Conservation (phyloP, 2,113 vertebrate genomes). For the Melanerpes aurifrons region DNA sequence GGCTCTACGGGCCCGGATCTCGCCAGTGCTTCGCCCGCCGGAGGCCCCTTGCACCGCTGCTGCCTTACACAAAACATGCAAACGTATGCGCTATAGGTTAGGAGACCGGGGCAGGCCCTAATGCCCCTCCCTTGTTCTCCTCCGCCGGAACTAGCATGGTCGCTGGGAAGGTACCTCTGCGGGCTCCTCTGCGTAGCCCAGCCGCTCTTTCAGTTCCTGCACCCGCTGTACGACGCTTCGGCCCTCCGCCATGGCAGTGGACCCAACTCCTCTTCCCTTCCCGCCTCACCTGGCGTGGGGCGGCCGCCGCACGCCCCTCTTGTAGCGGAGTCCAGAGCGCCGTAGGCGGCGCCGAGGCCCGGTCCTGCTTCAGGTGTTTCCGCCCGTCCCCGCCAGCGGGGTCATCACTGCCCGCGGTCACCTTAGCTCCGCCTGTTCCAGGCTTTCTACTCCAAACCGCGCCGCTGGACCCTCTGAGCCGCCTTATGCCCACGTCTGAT, state of each 20-base stretch:
- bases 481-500: too few relatives aligned
- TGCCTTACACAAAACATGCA: accelerated
- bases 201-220: slow-evolving; percentile 72
- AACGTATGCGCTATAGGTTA: accelerated
- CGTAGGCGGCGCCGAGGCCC: neutral
- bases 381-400: accelerated
- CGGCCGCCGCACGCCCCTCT: accelerated
- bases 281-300: accelerated
- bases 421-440: too few relatives aligned
- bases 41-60: too few relatives aligned
- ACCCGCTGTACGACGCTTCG: slow-evolving; percentile 59
- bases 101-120: accelerated
- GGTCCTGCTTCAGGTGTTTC: too few relatives aligned
- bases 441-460: too few relatives aligned
- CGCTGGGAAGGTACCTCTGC: slow-evolving; percentile 67
- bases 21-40: neutral
- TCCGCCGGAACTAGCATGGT: too few relatives aligned
- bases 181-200: slow-evolving; percentile 54
- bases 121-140: accelerated
- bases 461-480: neutral
- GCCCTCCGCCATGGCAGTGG: neutral
- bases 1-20: accelerated
- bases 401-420: accelerated
- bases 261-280: neutral
- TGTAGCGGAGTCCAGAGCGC: neutral